phyloP scores from a whole-genome alignment of 2,888 invertebrate genomes.

The Molorchus minor region DNA sequence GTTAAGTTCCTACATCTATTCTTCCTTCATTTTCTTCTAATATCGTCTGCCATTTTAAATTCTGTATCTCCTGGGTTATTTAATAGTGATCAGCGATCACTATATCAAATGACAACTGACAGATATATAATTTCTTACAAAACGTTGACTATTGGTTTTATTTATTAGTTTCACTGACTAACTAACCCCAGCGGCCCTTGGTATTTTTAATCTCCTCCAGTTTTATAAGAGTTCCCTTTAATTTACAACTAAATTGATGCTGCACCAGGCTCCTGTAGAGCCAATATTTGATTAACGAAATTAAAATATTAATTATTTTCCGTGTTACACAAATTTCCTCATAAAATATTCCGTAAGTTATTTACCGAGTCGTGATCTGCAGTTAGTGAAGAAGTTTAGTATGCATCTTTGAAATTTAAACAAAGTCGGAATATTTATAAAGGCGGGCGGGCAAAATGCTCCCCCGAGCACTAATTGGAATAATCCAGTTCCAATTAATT shows the following conservation, averaged over 20 bases:
- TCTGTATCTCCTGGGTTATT: no score
- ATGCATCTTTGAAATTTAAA: constrained; percentile 55
- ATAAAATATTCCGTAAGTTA: constrained; percentile 35
- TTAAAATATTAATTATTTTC: constrained; percentile 30
- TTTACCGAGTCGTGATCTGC: constrained; percentile 45
- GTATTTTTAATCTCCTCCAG: constrained; percentile 6
- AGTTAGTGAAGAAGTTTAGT: constrained; percentile 44
- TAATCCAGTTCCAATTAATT: constrained; percentile 62
- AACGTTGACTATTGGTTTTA: no score
- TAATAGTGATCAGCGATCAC: no score
- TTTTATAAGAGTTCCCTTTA: constrained; percentile 17
- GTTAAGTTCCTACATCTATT: no score
- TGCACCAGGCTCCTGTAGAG: constrained; percentile 1
- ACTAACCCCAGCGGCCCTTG: not conserved
- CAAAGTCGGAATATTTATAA: constrained; percentile 58
- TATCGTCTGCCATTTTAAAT: no score
- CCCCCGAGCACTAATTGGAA: constrained; percentile 60
- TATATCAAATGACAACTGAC: no score
- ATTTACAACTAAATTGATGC: constrained; percentile 17
- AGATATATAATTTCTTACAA: no score
- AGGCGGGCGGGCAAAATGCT: constrained; percentile 53
- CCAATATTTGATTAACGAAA: constrained; percentile 24
- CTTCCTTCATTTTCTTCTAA: no score
- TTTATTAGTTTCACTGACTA: not conserved
- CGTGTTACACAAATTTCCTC: constrained; percentile 19